Conservation (phyloP, 2,797 vertebrate species). For the Rhyacichthys aspro region DNA sequence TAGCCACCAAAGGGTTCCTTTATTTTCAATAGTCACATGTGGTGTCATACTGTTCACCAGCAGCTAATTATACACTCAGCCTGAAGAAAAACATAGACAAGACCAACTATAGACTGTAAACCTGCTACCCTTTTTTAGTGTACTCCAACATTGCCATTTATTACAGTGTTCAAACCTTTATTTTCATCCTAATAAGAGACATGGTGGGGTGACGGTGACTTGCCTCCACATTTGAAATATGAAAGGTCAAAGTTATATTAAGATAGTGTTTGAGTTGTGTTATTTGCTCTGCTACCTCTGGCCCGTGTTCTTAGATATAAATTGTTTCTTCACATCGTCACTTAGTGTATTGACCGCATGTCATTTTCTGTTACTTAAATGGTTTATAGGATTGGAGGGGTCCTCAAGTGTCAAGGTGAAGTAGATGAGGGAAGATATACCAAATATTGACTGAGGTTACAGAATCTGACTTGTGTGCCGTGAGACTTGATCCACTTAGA, state of each 20-base stretch:
- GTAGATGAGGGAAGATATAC: conserved; percentile 4
- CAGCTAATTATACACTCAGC: conserved; percentile 1
- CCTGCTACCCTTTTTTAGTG: background rate
- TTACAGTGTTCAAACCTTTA: too few relatives aligned
- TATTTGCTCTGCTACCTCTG: background rate
- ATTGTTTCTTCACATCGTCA: too few relatives aligned
- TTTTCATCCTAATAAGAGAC: too few relatives aligned
- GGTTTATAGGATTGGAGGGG: background rate
- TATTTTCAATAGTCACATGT: conserved; percentile 6
- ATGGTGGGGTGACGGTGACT: too few relatives aligned
- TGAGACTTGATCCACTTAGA: background rate
- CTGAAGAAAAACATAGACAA: conserved; percentile 1
- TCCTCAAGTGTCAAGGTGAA: conserved; percentile 1
- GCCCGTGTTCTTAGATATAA: background rate
- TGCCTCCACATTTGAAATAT: too few relatives aligned
- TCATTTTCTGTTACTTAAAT: conserved; percentile 9
- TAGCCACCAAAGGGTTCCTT: conserved; percentile 14
- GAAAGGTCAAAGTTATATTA: too few relatives aligned
- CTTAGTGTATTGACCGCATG: background rate
- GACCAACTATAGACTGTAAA: background rate
- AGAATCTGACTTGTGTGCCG: background rate
- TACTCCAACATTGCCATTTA: background rate
- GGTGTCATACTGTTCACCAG: conserved; percentile 1
- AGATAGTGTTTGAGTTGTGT: background rate
- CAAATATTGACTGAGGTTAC: conserved; percentile 7